Base-by-base conservation (phyloP, 2,113 vertebrate species). In the Caranx melampygus region DNA sequence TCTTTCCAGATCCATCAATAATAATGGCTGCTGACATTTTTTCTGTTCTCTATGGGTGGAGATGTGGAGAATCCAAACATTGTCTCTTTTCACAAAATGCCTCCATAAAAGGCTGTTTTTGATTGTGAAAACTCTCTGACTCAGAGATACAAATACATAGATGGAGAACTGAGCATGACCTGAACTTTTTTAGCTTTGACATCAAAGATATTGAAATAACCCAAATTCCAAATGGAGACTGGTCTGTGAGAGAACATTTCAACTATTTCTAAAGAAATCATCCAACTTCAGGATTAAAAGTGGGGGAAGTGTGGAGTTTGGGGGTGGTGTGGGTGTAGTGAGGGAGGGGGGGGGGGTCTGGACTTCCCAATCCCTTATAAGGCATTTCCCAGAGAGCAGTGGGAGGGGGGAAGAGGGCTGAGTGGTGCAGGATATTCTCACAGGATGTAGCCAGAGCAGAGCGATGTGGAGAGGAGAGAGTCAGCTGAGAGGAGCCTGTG, bases 361-460 rank as follows among this genome's bases (percentile, higher is more conserved):
- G 78, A 76, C 78, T 75, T 81, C 88, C 91, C 87, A 83, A 85
- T 86, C 90, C 88, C 92, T 92, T 94, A 94, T 93, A 93, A 91
- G 94, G 94, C 60, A 77, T 85, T 93, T 82, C 85, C 90, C 79
- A 33, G 70, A 51, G 73, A 79, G 44, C 77, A 70, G 88, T 61
- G 82, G 88, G 89, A 80, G 86, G 90, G 78, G 78, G 77, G 72
- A 70, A 84, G 64, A 79, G 81, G 76, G 82, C 87, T 61, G 67
- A 66, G 77, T 69, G 76, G 79, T 80, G 88, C 90, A 93, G 94
- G 94, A 94, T 94, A 92, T 94, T 95, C 88, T 93, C 91, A 94
- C 94, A 95, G 94, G 94, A 94, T 94, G 92, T 90, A 90, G 88
- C 87, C 63, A 70, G 37, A 83, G 71, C 51, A 1, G 31, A 31